A percentile compares a stretch with the other conserved stretches of the same genome.
Evolutionary conservation across 2,797 vertebrate species (phyloP).

Genomic region (Muraenolepis orangiensis): DNA sequence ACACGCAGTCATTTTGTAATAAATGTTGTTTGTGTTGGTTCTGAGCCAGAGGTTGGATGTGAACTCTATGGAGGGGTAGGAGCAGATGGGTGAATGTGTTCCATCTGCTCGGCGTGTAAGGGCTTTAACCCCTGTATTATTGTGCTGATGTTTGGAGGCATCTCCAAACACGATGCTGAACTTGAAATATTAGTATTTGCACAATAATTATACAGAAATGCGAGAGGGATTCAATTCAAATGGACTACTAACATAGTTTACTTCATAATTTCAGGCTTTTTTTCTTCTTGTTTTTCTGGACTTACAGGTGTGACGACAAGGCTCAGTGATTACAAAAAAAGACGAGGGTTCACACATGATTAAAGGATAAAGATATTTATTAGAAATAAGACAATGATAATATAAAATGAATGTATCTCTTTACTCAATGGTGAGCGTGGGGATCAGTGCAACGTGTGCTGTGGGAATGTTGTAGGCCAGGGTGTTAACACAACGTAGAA

Average conservation of each 20-base stretch:
- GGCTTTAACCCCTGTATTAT: neutral
- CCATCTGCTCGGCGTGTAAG: neutral
- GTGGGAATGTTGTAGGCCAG: too few relatives aligned
- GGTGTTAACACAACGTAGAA: too few relatives aligned
- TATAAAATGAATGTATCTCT: too few relatives aligned
- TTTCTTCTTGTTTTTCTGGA: neutral
- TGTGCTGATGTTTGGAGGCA: neutral
- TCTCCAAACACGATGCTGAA: neutral
- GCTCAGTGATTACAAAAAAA: too few relatives aligned
- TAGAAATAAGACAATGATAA: too few relatives aligned
- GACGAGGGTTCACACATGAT: too few relatives aligned
- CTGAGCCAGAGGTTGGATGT: constrained; percentile 7
- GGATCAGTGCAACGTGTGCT: too few relatives aligned
- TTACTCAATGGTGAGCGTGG: too few relatives aligned
- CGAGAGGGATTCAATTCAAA: too few relatives aligned
- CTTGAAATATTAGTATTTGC: neutral
- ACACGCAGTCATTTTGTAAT: constrained; percentile 14
- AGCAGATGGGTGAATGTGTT: neutral
- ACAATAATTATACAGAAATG: too few relatives aligned
- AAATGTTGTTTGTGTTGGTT: neutral
- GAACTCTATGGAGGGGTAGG: neutral
- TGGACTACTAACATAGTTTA: neutral
- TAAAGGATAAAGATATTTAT: too few relatives aligned
- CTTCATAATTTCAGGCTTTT: neutral
- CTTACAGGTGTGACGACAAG: too few relatives aligned